phyloP scores from a whole-genome alignment of 2,797 vertebrate species.

The Rhyacichthys aspro region DNA sequence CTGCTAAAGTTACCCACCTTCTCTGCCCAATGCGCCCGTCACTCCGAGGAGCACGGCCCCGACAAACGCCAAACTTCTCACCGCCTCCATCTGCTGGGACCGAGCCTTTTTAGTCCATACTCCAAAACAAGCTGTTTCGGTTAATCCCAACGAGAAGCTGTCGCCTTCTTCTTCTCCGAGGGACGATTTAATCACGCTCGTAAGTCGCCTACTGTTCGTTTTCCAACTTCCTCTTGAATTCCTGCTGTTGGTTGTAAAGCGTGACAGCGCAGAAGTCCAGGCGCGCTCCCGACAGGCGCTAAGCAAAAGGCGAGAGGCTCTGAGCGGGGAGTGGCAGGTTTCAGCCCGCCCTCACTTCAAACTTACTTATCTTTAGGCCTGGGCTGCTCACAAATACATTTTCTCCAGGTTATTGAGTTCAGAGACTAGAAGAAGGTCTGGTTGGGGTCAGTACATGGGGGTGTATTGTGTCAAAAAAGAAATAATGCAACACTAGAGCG shows the following conservation, averaged over 20 bases:
- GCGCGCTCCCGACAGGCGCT: conserved; percentile 72
- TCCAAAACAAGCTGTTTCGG: conserved; percentile 3
- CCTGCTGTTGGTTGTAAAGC: conserved; percentile 59
- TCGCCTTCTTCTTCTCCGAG: neutral
- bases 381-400: neutral
- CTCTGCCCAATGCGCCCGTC: conserved; percentile 73
- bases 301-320: conserved; percentile 28
- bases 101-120: conserved; percentile 72
- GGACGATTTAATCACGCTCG: conserved; percentile 10
- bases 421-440: too few relatives aligned
- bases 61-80: conserved; percentile 79
- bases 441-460: too few relatives aligned
- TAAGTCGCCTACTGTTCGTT: conserved; percentile 36
- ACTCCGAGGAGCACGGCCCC: conserved; percentile 75
- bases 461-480: too few relatives aligned
- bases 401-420: neutral
- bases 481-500: too few relatives aligned
- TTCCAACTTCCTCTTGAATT: conserved; percentile 75
- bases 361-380: conserved; percentile 6
- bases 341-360: conserved; percentile 55
- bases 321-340: conserved; percentile 72
- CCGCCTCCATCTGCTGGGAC: conserved; percentile 77
- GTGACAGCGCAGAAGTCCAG: conserved; percentile 53
- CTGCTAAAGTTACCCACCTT: conserved; percentile 78
- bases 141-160: neutral